Evolutionary conservation across 1,140 invertebrate genomes (phyloP).

Genomic region (Ruditapes philippinarum): DNA sequence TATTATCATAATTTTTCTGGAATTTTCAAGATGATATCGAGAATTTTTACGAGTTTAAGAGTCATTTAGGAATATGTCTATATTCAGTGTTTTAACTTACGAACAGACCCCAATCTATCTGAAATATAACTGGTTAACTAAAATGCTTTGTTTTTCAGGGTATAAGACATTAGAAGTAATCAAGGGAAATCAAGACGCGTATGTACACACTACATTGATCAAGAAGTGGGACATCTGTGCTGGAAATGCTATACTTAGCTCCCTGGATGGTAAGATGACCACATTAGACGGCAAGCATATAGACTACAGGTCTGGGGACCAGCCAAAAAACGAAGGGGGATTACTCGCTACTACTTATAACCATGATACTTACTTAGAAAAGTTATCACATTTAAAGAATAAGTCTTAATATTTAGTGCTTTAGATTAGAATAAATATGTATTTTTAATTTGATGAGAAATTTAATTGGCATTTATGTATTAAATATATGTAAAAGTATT

Average conservation of each 20-base stretch:
- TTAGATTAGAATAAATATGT: too few species aligned
- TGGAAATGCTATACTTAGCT: constrained; percentile 95
- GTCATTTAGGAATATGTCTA: too few species aligned
- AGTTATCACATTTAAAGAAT: constrained; percentile 69
- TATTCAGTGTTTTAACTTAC: too few species aligned
- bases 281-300: constrained; percentile 88
- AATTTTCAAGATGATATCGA: too few species aligned
- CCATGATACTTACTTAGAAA: constrained; percentile 85
- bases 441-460: too few species aligned
- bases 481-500: too few species aligned
- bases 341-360: constrained; percentile 87
- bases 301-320: constrained; percentile 86
- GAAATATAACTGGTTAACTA: too few species aligned
- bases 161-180: constrained; percentile 97
- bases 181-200: constrained; percentile 94
- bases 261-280: constrained; percentile 89
- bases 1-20: too few species aligned
- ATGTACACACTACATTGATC: constrained; percentile 96
- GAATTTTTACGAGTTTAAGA: too few species aligned
- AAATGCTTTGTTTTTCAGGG: constrained; percentile 89
- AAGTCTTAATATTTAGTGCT: too few species aligned
- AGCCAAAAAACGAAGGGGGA: constrained; percentile 87
- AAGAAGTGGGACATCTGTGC: constrained; percentile 99
- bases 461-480: too few species aligned
- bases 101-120: too few species aligned